Conservation (phyloP, 2,888 invertebrate species). For the Andrena flavipes region DNA sequence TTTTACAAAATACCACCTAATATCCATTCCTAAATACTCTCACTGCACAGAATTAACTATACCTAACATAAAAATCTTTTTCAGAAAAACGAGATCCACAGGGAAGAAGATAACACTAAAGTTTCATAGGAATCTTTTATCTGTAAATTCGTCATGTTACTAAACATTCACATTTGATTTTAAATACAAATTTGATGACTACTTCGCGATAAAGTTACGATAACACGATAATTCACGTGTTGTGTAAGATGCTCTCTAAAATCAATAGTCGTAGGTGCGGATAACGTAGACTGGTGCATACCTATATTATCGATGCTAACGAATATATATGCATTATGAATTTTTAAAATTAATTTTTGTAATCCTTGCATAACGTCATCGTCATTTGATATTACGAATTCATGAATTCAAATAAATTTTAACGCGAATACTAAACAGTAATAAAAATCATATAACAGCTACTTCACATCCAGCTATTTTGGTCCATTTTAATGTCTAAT, state of each 20-base stretch:
- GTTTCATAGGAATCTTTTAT: slow-evolving; percentile 13
- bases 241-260: slow-evolving; percentile 42
- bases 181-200: slow-evolving; percentile 32
- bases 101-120: slow-evolving; percentile 16
- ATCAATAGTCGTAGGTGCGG: slow-evolving; percentile 77
- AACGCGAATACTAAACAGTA: neutral
- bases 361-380: neutral
- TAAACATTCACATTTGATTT: slow-evolving; percentile 33
- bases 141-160: slow-evolving; percentile 34
- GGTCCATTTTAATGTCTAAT: neutral
- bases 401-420: neutral
- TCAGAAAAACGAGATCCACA: slow-evolving; percentile 33
- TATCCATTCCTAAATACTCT: slow-evolving; percentile 79
- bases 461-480: neutral
- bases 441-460: neutral
- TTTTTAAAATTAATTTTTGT: neutral
- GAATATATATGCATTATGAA: neutral
- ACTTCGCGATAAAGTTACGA: slow-evolving; percentile 34
- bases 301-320: slow-evolving; percentile 63
- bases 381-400: neutral
- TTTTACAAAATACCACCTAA: slow-evolving; percentile 68
- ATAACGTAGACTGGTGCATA: slow-evolving; percentile 71
- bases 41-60: slow-evolving; percentile 52
- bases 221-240: slow-evolving; percentile 56
- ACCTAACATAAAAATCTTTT: slow-evolving; percentile 47